A percentile compares a stretch with the other conserved stretches of the same genome.
These are phyloP conservation scores for Turritopsis dohrnii DNA, from an alignment of 30 jellyfish, hydroid and myxozoan genomes.

Conservation along the genomic window DNA sequence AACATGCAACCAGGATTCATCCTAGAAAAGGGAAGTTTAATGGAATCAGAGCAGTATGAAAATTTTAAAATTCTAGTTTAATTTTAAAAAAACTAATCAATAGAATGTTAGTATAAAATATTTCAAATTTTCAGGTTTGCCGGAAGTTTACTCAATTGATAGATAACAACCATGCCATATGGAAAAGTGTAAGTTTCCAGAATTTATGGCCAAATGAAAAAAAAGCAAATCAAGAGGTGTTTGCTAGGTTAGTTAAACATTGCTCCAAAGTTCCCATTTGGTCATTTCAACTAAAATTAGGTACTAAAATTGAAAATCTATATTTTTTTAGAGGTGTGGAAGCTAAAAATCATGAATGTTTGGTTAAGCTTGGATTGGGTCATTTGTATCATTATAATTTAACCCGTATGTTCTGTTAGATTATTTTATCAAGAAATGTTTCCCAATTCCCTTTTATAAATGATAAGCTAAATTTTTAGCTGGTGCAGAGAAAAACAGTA, in stretches of 20 bases:
- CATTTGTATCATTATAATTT: conserved; percentile 72
- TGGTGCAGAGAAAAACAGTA: conserved; percentile 48
- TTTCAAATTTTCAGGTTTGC: conserved; percentile 36
- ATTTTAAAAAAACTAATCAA: too few species aligned
- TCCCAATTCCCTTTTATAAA: too few species aligned
- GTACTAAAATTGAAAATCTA: too few species aligned
- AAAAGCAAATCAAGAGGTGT: neutral
- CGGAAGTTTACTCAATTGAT: conserved; percentile 26
- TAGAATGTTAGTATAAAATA: too few species aligned
- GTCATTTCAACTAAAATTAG: too few species aligned
- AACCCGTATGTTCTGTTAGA: conserved; percentile 66
- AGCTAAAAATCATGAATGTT: conserved; percentile 69
- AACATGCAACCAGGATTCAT: too few species aligned
- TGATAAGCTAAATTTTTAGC: conserved; percentile 19
- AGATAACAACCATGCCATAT: conserved; percentile 34
- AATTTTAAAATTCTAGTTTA: too few species aligned
- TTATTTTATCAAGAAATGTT: too few species aligned
- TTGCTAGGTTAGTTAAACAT: too few species aligned
- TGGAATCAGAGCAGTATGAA: too few species aligned
- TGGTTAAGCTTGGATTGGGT: conserved; percentile 78
- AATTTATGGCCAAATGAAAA: conserved; percentile 59
- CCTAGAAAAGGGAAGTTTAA: too few species aligned
- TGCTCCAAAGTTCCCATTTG: too few species aligned
- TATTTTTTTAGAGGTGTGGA: conserved; percentile 65
- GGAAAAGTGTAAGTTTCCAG: conserved; percentile 66